These are phyloP conservation scores for Aegithalos caudatus DNA, from an alignment of 2,113 vertebrate species.

Conservation along the genomic window DNA sequence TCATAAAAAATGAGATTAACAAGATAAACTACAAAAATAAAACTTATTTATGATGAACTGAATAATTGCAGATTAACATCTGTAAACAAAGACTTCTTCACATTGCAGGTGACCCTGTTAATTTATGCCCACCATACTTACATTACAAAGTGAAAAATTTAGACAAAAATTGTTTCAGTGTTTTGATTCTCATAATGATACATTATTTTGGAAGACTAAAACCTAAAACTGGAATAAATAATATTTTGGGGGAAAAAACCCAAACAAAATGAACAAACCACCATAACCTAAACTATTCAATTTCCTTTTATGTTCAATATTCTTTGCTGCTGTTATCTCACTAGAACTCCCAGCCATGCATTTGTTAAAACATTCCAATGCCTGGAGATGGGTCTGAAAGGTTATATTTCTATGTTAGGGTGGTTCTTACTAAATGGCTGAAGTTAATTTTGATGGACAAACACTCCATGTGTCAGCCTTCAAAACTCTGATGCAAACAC, in stretches of 20 bases:
- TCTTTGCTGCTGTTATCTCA: not conserved
- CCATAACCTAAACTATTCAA: not conserved
- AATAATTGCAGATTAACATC: not conserved
- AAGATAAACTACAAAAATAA: not conserved
- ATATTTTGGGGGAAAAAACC: rapidly evolving
- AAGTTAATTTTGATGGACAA: not conserved
- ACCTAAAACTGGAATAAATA: not conserved
- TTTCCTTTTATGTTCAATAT: not conserved
- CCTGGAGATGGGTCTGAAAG: not conserved
- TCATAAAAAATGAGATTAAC: not conserved
- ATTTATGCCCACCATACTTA: not conserved
- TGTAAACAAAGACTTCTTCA: not conserved
- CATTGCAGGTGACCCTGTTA: not conserved
- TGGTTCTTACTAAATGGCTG: not conserved
- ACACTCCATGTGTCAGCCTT: not conserved
- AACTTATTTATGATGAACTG: not conserved
- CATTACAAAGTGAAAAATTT: not conserved
- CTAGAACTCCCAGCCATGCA: not conserved
- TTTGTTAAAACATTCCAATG: not conserved
- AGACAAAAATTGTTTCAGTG: not conserved
- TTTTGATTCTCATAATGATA: not conserved
- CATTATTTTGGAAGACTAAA: not conserved
- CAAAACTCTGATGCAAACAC: not conserved
- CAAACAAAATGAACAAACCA: not conserved
- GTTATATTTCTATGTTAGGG: not conserved